phyloP scores from a whole-genome alignment of 1,140 invertebrate genomes.

The Holotrichia oblita region DNA sequence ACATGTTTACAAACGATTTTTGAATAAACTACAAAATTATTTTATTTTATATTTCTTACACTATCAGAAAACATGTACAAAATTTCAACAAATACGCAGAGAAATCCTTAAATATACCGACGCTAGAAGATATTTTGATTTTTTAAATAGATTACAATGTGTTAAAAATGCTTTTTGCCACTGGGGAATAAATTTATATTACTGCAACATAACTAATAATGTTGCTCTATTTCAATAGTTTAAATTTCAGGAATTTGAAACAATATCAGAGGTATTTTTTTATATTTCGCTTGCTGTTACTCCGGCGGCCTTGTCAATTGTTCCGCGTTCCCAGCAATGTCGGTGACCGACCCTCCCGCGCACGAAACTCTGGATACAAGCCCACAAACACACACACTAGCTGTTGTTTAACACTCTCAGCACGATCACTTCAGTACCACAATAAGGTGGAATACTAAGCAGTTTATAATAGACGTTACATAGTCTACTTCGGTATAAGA shows the following conservation, averaged over 20 bases:
- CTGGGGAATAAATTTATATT: too few relatives aligned
- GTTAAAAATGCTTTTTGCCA: too few relatives aligned
- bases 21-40: too few relatives aligned
- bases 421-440: constrained; percentile 28
- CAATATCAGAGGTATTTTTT: background rate
- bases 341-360: constrained; percentile 37
- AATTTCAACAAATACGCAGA: too few relatives aligned
- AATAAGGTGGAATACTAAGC: constrained; percentile 38
- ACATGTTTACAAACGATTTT: too few relatives aligned
- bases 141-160: too few relatives aligned
- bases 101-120: too few relatives aligned
- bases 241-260: background rate
- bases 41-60: too few relatives aligned
- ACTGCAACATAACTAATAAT: too few relatives aligned
- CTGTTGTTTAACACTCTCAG: background rate
- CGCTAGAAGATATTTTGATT: too few relatives aligned
- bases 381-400: background rate
- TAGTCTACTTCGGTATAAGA: background rate
- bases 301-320: constrained; percentile 14
- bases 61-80: too few relatives aligned
- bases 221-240: too few relatives aligned
- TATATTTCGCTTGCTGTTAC: background rate
- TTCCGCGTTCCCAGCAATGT: constrained; percentile 39
- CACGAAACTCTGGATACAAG: constrained; percentile 1
- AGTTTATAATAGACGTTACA: constrained; percentile 14